phyloP scores from a whole-genome alignment of 2,888 invertebrate genomes.

The Tetragnatha montana region DNA sequence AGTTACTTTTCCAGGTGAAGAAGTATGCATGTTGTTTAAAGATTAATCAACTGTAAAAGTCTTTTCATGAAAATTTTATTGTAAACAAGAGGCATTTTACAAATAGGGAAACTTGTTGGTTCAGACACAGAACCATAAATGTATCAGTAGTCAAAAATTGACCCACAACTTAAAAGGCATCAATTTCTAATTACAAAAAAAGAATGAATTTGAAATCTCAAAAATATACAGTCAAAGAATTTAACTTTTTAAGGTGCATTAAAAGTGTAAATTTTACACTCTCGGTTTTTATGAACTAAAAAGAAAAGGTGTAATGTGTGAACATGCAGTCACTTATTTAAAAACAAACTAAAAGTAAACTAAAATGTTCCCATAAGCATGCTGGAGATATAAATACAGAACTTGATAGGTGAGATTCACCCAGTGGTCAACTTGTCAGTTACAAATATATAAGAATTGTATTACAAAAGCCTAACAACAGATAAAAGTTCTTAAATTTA shows the following conservation, averaged over 20 bases:
- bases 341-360: conserved; percentile 27
- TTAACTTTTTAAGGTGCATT: not conserved
- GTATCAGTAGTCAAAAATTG: conserved; percentile 13
- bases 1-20: too few species aligned
- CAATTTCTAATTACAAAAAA: not conserved
- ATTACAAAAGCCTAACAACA: conserved; percentile 46
- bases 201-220: conserved; percentile 12
- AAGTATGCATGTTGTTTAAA: too few species aligned
- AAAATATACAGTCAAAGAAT: conserved; percentile 42
- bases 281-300: not conserved
- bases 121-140: conserved; percentile 11
- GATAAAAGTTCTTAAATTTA: conserved; percentile 47
- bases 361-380: conserved; percentile 46
- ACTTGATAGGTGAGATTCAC: conserved; percentile 13
- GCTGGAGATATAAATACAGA: conserved; percentile 41
- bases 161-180: not conserved
- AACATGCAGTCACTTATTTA: conserved; percentile 26
- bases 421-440: conserved; percentile 34
- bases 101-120: conserved; percentile 17
- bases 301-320: not conserved
- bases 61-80: conserved; percentile 38
- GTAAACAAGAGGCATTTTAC: conserved; percentile 61
- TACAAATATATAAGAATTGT: conserved; percentile 43
- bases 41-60: too few species aligned
- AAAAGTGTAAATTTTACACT: not conserved